Conservation (phyloP, 2,888 invertebrate species). For the Atethmia centrago region DNA sequence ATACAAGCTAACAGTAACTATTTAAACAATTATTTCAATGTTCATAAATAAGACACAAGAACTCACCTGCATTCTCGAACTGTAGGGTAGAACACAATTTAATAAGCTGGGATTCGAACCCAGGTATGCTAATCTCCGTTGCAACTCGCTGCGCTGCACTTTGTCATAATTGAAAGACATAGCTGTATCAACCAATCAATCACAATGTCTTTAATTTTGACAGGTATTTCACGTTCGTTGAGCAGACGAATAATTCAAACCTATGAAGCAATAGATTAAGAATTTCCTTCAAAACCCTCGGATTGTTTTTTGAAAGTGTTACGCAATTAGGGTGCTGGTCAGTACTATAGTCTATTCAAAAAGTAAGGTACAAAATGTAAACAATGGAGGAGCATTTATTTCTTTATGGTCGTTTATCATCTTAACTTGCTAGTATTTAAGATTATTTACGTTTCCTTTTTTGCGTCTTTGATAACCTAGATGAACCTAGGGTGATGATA, state of each 20-base stretch:
- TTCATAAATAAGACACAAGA: slow-evolving; percentile 25
- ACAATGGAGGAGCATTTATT: not conserved
- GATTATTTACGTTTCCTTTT: not conserved
- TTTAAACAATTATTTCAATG: slow-evolving; percentile 25
- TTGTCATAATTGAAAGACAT: not conserved
- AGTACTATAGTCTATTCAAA: not conserved
- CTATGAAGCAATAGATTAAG: not conserved
- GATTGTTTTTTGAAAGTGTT: no score
- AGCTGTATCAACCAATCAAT: not conserved
- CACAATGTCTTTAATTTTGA: not conserved
- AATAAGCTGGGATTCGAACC: slow-evolving; percentile 40
- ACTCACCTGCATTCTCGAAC: slow-evolving; percentile 52
- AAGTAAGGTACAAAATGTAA: not conserved
- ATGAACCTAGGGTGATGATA: no score
- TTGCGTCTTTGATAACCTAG: no score
- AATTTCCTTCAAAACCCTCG: not conserved
- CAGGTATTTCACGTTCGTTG: not conserved
- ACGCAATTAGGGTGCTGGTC: not conserved
- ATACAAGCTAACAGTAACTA: no score
- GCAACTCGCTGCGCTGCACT: slow-evolving; percentile 2
- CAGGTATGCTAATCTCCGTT: not conserved
- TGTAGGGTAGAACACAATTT: slow-evolving; percentile 18
- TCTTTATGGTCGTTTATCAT: not conserved
- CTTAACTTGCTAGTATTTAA: not conserved
- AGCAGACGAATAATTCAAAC: not conserved